Conservation (phyloP, 1,140 invertebrate genomes). For the Brachionus paranguensis region DNA sequence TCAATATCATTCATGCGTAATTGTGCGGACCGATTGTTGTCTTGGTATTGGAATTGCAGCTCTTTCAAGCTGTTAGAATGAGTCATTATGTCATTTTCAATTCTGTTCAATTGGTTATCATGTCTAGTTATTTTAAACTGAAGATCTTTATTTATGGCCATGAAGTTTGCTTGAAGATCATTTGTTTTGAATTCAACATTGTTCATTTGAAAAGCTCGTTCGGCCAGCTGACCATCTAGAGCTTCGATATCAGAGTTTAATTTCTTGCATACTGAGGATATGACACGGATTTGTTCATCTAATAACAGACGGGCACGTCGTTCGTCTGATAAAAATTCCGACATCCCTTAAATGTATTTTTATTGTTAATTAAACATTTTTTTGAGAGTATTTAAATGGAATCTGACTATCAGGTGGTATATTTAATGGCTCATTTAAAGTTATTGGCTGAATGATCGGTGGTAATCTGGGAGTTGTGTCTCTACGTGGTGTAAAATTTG, state of each 20-base stretch:
- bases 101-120: slow-evolving; percentile 7
- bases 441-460: background rate
- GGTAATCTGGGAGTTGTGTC: slow-evolving; percentile 6
- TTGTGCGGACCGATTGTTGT: background rate
- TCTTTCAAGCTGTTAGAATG: background rate
- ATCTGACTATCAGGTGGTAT: background rate
- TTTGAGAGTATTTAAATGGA: background rate
- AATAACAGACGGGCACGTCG: background rate
- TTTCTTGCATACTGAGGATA: slow-evolving; percentile 37
- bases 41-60: slow-evolving; percentile 1
- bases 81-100: background rate
- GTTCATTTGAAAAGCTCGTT: slow-evolving; percentile 26
- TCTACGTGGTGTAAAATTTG: background rate
- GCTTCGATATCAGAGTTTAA: slow-evolving; percentile 36
- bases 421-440: slow-evolving; percentile 4
- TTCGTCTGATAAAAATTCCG: slow-evolving; percentile 13
- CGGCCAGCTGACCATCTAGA: background rate
- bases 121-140: slow-evolving; percentile 29
- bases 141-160: slow-evolving; percentile 29
- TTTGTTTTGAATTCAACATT: slow-evolving; percentile 35
- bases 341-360: background rate
- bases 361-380: too few relatives aligned
- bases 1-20: slow-evolving; percentile 39
- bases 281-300: slow-evolving; percentile 30
- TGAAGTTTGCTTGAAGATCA: slow-evolving; percentile 27